Percentiles rank a stretch among this genome's conserved stretches.
Evolutionary conservation across 2,113 vertebrate species (phyloP).

Genomic region (Accipiter virgatus): DNA sequence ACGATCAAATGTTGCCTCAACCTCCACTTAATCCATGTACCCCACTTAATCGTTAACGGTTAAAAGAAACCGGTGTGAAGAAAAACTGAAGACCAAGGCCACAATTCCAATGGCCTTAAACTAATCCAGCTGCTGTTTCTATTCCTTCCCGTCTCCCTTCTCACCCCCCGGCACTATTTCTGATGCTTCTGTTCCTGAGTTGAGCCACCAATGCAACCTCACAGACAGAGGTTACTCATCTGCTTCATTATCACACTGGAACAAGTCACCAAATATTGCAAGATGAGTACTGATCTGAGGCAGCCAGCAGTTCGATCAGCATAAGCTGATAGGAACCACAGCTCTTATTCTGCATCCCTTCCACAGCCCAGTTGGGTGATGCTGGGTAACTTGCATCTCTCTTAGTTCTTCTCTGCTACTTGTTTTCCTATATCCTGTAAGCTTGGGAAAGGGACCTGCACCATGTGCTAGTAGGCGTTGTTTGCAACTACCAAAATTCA

Average conservation of each 20-base stretch:
- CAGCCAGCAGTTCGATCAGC: neutral
- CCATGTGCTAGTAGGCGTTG: fast-evolving
- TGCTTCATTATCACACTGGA: neutral
- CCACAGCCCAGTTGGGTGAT: neutral
- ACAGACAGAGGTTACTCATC: neutral
- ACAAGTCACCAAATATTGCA: neutral
- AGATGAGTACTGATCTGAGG: neutral
- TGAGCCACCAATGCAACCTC: neutral
- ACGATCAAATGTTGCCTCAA: neutral
- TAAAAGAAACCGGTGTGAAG: neutral
- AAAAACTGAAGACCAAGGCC: neutral
- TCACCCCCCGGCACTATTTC: fast-evolving
- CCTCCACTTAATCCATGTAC: neutral
- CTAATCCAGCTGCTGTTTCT: neutral
- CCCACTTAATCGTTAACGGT: neutral
- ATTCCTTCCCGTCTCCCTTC: neutral
- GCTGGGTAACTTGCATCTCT: neutral
- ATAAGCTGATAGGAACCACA: neutral
- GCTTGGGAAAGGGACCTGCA: neutral
- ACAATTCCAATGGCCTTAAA: neutral
- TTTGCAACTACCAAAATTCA: neutral
- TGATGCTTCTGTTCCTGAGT: neutral
- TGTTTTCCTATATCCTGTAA: neutral
- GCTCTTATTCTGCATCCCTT: neutral
- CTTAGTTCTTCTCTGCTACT: neutral